Conservation (phyloP, 2,888 invertebrate species). For the Drosophila rellima region DNA sequence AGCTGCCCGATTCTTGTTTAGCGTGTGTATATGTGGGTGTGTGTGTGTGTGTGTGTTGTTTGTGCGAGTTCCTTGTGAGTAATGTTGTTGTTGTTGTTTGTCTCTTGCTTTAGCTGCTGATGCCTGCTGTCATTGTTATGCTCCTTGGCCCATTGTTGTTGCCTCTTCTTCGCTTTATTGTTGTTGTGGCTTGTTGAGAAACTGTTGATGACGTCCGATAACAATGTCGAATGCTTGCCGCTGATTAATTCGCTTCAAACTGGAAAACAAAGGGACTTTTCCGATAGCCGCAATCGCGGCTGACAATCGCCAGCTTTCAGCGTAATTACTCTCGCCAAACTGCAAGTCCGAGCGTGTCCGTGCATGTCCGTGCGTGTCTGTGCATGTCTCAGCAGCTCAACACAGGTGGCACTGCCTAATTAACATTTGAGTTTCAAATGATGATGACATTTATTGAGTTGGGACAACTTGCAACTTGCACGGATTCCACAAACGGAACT, state of each 20-base stretch:
- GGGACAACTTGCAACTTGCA: slow-evolving; percentile 37
- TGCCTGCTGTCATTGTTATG: slow-evolving; percentile 71
- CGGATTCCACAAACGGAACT: slow-evolving; percentile 15
- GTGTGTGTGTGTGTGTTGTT: slow-evolving; percentile 2
- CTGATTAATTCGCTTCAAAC: slow-evolving; percentile 77
- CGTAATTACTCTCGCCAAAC: slow-evolving; percentile 60
- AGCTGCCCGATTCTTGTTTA: slow-evolving; percentile 59
- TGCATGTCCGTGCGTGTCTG: slow-evolving; percentile 21
- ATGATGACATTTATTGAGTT: slow-evolving; percentile 65
- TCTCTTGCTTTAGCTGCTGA: slow-evolving; percentile 45
- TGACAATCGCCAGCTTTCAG: slow-evolving; percentile 50
- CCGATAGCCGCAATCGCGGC: slow-evolving; percentile 53
- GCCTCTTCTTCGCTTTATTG: slow-evolving; percentile 37
- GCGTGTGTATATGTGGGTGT: slow-evolving; percentile 17
- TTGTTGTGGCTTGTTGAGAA: slow-evolving; percentile 29
- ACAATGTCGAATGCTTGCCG: slow-evolving; percentile 74
- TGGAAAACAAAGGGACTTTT: slow-evolving; percentile 69
- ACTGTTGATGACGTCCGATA: slow-evolving; percentile 75
- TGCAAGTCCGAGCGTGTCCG: slow-evolving; percentile 22
- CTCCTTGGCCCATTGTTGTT: slow-evolving; percentile 54
- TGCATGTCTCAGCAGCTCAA: slow-evolving; percentile 5
- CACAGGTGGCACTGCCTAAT: slow-evolving; percentile 40
- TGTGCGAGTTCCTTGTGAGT: slow-evolving; percentile 20
- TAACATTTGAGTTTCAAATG: slow-evolving; percentile 47
- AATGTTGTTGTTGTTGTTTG: slow-evolving; percentile 32